Evolutionary conservation across 2,113 vertebrate genomes (phyloP).

Genomic region (Scomber colias): DNA sequence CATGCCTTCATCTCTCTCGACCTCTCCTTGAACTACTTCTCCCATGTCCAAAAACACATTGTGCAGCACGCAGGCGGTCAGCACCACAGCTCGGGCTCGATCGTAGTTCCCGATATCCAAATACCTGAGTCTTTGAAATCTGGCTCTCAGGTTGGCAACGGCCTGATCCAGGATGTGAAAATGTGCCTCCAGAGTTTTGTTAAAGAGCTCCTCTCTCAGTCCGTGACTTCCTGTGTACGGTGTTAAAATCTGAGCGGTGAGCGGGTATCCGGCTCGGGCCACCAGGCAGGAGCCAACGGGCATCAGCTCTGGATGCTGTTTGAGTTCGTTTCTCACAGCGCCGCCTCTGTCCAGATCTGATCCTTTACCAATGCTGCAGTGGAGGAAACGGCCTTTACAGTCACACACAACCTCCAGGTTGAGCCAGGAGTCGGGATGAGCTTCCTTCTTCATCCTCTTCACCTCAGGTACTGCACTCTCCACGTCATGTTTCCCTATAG

Average conservation of each 20-base stretch:
- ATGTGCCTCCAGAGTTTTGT: conserved; percentile 71
- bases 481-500: conserved; percentile 64
- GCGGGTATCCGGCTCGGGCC: conserved; percentile 75
- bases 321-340: conserved; percentile 66
- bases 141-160: conserved; percentile 66
- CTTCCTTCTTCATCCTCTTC: conserved; percentile 71
- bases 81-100: conserved; percentile 76
- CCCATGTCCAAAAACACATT: conserved; percentile 77
- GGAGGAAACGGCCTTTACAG: conserved; percentile 69
- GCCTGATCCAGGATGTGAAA: conserved; percentile 71
- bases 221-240: conserved; percentile 51
- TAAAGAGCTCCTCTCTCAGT: conserved; percentile 76
- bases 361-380: conserved; percentile 76
- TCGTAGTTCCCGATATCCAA: conserved; percentile 80
- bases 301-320: conserved; percentile 64
- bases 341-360: conserved; percentile 69
- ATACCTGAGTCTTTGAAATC: conserved; percentile 78
- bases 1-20: conserved; percentile 40
- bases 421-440: conserved; percentile 78
- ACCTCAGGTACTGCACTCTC: conserved; percentile 62
- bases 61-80: conserved; percentile 81
- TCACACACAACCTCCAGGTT: conserved; percentile 81
- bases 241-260: conserved; percentile 77
- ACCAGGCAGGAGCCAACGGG: conserved; percentile 78
- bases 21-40: conserved; percentile 47